Conservation (phyloP, 2,888 invertebrate species). For the Nematopogon swammerdamellus region DNA sequence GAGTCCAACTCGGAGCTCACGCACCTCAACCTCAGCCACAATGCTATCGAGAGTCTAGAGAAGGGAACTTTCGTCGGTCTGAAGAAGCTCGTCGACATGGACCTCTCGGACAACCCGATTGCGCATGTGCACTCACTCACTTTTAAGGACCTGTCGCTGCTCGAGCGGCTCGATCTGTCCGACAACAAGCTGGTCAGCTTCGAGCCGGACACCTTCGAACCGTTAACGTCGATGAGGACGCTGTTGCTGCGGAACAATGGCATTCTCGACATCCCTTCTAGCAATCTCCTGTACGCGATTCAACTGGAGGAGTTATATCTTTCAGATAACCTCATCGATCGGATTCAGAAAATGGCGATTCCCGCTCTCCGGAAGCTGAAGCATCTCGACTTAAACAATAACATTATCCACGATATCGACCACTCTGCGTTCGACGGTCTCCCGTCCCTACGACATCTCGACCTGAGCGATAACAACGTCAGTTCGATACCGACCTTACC, state of each 20-base stretch:
- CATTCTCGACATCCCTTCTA: constrained; percentile 70
- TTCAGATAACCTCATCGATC: constrained; percentile 74
- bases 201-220: constrained; percentile 67
- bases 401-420: constrained; percentile 71
- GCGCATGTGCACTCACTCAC: constrained; percentile 68
- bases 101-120: constrained; percentile 77
- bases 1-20: constrained; percentile 71
- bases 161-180: constrained; percentile 72
- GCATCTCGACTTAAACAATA: constrained; percentile 69
- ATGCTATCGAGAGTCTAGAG: constrained; percentile 66
- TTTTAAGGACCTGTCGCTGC: constrained; percentile 71
- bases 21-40: constrained; percentile 73
- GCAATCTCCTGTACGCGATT: constrained; percentile 63
- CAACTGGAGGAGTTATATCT: constrained; percentile 71
- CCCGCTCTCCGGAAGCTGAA: constrained; percentile 69
- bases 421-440: constrained; percentile 73
- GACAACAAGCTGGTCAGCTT: constrained; percentile 73
- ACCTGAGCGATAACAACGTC: constrained; percentile 80
- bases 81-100: constrained; percentile 61
- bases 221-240: constrained; percentile 65
- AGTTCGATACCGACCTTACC: constrained; percentile 73
- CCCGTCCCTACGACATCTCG: constrained; percentile 67
- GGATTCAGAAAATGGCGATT: constrained; percentile 68
- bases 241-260: constrained; percentile 77
- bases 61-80: constrained; percentile 77